phyloP scores from a whole-genome alignment of 1,140 invertebrate species.

The Acyrthosiphon pisum region DNA sequence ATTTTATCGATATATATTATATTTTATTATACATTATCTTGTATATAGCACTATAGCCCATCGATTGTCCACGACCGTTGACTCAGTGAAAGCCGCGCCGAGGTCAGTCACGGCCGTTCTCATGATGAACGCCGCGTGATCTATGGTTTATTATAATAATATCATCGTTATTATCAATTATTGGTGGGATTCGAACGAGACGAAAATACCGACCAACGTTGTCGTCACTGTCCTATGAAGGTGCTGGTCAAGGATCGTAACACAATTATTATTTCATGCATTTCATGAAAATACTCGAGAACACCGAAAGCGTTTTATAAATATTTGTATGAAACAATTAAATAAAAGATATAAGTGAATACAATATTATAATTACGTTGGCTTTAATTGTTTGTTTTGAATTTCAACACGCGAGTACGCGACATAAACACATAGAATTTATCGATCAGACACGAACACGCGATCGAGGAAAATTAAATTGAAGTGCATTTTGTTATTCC shows the following conservation, averaged over 20 bases:
- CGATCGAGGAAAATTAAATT: background rate
- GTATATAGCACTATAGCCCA: background rate
- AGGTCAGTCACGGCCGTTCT: background rate
- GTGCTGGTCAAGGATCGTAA: background rate
- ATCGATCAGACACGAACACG: background rate
- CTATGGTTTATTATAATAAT: background rate
- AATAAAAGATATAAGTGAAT: background rate
- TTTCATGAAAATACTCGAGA: background rate
- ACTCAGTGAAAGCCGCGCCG: conserved; percentile 1
- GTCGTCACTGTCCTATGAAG: background rate
- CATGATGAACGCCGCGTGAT: background rate
- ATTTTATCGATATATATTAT: background rate
- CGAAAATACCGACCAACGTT: background rate
- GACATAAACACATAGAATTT: background rate
- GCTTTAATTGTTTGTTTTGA: background rate
- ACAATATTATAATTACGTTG: background rate
- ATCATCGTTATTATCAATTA: background rate
- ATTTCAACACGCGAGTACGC: background rate
- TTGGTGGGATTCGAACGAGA: background rate
- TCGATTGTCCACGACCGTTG: conserved; percentile 2
- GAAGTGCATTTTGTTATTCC: background rate
- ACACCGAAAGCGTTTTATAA: background rate
- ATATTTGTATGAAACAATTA: background rate
- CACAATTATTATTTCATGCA: background rate
- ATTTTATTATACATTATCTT: background rate